Percentiles rank a stretch among this genome's conserved stretches.
Conservation (phyloP, 2,113 vertebrate species). For the Podarcis muralis region DNA sequence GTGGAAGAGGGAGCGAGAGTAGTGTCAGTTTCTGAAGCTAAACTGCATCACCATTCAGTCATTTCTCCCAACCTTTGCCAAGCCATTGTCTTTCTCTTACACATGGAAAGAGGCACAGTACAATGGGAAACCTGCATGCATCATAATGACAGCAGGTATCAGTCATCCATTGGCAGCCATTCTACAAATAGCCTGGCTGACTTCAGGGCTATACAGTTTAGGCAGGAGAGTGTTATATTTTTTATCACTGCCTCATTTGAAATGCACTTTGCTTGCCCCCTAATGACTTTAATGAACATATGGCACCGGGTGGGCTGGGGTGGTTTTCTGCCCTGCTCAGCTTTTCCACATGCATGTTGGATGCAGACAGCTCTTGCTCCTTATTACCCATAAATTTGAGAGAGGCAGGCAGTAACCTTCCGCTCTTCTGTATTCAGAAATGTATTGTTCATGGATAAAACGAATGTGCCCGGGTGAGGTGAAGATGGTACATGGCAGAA, state of each 20-base stretch:
- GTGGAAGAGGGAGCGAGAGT: too few relatives aligned
- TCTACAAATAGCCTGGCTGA: not conserved
- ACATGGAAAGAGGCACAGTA: not conserved
- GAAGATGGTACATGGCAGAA: not conserved
- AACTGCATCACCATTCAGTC: not conserved
- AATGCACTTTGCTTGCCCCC: conserved; percentile 16
- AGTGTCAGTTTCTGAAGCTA: not conserved
- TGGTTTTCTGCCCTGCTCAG: conserved; percentile 30
- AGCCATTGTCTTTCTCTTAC: not conserved
- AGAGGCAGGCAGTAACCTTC: not conserved
- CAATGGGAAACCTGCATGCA: not conserved
- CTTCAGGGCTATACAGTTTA: not conserved
- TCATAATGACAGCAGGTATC: not conserved
- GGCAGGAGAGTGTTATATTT: not conserved
- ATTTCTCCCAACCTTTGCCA: not conserved
- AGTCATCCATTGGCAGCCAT: not conserved
- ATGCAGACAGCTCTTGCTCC: conserved; percentile 5
- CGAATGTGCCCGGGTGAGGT: not conserved
- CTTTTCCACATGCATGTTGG: not conserved
- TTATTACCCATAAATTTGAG: not conserved
- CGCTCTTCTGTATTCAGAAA: not conserved
- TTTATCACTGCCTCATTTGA: not conserved
- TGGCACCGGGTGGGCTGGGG: not conserved
- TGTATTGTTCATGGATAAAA: accelerated
- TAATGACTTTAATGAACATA: conserved; percentile 47